Percentiles rank a stretch among this genome's conserved stretches.
Conservation (phyloP, 2,888 invertebrate species). For the Thyatira batis region DNA sequence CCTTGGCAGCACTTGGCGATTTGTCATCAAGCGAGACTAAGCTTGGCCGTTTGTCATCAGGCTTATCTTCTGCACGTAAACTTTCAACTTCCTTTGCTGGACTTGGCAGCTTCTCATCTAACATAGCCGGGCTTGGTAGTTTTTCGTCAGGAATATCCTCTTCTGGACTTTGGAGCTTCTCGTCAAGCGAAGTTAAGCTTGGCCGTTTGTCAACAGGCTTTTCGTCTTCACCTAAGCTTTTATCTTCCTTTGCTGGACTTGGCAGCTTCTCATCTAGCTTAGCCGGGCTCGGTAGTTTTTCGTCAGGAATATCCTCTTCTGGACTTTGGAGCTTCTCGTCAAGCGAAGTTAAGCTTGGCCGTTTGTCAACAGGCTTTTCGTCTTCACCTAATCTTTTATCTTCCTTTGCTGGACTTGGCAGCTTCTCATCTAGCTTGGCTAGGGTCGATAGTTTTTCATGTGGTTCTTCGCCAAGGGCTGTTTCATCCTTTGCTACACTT, state of each 20-base stretch:
- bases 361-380: neutral
- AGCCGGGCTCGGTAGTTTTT: neutral
- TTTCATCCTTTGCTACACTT: conserved; percentile 6
- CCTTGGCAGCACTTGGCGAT: neutral
- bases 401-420: conserved; percentile 6
- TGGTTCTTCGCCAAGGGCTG: too few species aligned
- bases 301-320: neutral
- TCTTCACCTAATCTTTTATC: neutral
- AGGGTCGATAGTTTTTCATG: conserved; percentile 11
- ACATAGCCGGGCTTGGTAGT: neutral
- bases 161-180: conserved; percentile 2
- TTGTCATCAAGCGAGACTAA: conserved; percentile 2
- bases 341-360: neutral
- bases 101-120: conserved; percentile 2
- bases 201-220: conserved; percentile 3
- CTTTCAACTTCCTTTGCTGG: neutral
- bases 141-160: conserved; percentile 6
- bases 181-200: conserved; percentile 7
- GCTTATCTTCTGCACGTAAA: neutral
- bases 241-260: conserved; percentile 9
- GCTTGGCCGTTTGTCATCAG: neutral
- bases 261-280: conserved; percentile 5
- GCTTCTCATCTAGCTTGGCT: conserved; percentile 4
- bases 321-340: conserved; percentile 3
- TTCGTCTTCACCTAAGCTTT: conserved; percentile 12